Evolutionary conservation across 2,797 vertebrate species (phyloP).

Genomic region (Nothura maculosa): DNA sequence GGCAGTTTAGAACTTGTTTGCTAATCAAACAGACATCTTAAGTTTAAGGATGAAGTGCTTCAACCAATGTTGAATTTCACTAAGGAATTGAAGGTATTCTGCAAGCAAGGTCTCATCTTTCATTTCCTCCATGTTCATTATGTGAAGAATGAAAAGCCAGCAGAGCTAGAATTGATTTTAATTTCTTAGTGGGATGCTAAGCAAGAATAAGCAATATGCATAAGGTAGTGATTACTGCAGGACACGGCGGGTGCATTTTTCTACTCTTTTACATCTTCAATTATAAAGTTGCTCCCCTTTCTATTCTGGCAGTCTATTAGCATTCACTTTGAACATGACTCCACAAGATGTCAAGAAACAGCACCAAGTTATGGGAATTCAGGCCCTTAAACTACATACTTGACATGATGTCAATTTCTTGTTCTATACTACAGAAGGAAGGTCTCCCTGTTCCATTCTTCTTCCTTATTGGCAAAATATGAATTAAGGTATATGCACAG

Average conservation of each 20-base stretch:
- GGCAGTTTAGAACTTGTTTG: neutral
- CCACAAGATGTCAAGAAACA: neutral
- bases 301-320: neutral
- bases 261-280: neutral
- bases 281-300: neutral
- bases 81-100: neutral
- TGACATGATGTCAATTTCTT: neutral
- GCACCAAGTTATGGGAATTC: neutral
- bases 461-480: neutral
- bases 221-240: neutral
- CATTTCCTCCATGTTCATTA: neutral
- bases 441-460: neutral
- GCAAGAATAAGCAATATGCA: neutral
- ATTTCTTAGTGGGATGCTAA: neutral
- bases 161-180: neutral
- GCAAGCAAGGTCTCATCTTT: neutral
- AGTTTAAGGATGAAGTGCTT: neutral
- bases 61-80: neutral
- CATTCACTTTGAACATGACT: neutral
- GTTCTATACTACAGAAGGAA: neutral
- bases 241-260: neutral
- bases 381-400: neutral
- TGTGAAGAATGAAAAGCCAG: neutral
- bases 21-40: neutral
- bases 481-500: neutral